Conservation (phyloP, 2,113 vertebrate species). For the Amphilophus citrinellus region DNA sequence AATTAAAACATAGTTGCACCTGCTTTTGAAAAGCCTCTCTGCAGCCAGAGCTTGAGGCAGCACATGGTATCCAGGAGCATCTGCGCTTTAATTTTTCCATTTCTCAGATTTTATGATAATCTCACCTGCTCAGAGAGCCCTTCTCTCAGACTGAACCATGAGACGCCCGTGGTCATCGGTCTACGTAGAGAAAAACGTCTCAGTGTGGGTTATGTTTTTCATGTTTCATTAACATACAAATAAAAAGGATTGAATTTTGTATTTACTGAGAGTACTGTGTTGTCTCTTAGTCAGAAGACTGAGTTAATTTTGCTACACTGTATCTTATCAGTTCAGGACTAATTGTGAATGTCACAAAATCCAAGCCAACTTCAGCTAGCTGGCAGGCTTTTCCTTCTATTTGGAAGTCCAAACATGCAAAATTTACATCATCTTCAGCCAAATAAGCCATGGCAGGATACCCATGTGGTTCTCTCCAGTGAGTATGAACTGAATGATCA, state of each 20-base stretch:
- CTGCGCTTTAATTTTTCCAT: neutral
- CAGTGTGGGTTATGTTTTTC: neutral
- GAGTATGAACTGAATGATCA: neutral
- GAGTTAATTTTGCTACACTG: neutral
- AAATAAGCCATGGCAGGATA: neutral
- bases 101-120: neutral
- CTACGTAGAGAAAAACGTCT: neutral
- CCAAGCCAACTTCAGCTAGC: neutral
- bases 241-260: neutral
- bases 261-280: neutral
- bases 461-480: neutral
- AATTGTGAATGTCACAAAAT: slow-evolving; percentile 9
- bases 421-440: slow-evolving; percentile 9
- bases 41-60: neutral
- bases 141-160: neutral
- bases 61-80: neutral
- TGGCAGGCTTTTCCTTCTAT: slow-evolving; percentile 3
- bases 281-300: neutral
- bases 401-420: neutral
- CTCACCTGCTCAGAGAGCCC: neutral
- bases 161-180: neutral
- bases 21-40: slow-evolving; percentile 11
- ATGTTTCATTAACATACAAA: neutral
- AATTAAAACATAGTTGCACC: slow-evolving; percentile 58
- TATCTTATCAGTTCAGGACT: neutral